These are phyloP conservation scores for Carcinoscorpius rotundicauda DNA, from an alignment of 1,140 invertebrate species.

Conservation along the genomic window DNA sequence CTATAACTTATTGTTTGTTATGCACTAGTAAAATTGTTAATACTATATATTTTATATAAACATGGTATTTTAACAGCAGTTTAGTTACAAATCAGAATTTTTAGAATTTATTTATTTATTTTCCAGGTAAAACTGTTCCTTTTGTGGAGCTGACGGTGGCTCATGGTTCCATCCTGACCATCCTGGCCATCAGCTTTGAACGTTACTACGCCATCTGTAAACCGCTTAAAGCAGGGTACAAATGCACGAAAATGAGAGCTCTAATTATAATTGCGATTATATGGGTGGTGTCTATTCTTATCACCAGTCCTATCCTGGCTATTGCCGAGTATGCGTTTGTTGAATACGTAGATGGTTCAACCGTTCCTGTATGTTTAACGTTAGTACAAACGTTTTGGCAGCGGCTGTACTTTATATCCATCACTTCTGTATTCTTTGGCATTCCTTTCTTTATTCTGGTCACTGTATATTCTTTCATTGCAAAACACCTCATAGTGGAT, in stretches of 20 bases:
- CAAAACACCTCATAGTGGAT: constrained; percentile 52
- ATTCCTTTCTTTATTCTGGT: constrained; percentile 66
- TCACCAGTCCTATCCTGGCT: constrained; percentile 45
- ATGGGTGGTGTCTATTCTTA: constrained; percentile 68
- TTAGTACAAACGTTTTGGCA: constrained; percentile 56
- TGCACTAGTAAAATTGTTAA: no score
- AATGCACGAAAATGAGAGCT: constrained; percentile 74
- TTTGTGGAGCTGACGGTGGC: constrained; percentile 85
- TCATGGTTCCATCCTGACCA: constrained; percentile 84
- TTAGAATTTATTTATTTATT: background rate
- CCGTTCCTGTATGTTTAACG: constrained; percentile 57
- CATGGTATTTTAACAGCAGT: no score
- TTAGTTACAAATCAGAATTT: no score
- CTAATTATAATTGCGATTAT: constrained; percentile 65
- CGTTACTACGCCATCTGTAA: constrained; percentile 89
- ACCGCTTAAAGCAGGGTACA: constrained; percentile 73
- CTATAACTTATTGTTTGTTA: no score
- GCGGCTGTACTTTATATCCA: constrained; percentile 54
- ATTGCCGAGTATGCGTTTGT: constrained; percentile 45
- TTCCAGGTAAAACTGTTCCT: constrained; percentile 52
- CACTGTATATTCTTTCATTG: constrained; percentile 66
- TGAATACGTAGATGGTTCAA: constrained; percentile 51
- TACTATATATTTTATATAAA: no score
- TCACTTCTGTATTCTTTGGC: constrained; percentile 69
- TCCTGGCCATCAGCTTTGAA: constrained; percentile 73